Conservation (phyloP, 2,797 vertebrate species). For the Lindbergichthys nudifrons region DNA sequence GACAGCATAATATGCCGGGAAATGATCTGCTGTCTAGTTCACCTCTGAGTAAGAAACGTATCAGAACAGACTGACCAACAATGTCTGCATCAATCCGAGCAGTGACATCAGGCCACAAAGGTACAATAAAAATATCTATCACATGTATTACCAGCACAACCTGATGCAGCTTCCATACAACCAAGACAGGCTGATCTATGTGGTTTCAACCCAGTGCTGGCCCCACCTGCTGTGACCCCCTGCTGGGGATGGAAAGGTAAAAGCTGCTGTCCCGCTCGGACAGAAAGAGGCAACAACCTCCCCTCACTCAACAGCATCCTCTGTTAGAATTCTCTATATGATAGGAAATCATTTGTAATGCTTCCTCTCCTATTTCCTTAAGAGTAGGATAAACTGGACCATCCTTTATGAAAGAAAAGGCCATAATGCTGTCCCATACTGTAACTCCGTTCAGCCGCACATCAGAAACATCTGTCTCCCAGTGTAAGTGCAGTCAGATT, state of each 20-base stretch:
- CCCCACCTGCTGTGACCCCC: neutral
- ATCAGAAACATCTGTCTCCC: too few relatives aligned
- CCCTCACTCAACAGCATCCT: neutral
- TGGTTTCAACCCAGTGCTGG: neutral
- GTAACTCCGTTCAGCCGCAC: too few relatives aligned
- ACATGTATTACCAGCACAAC: neutral
- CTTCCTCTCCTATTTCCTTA: too few relatives aligned
- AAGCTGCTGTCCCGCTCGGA: conserved; percentile 7
- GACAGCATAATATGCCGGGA: conserved; percentile 33
- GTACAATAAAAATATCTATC: neutral
- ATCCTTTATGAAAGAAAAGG: too few relatives aligned
- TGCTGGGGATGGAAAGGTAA: conserved; percentile 6
- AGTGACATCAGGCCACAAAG: neutral
- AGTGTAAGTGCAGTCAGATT: too few relatives aligned
- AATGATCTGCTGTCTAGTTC: conserved; percentile 26
- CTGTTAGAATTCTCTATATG: too few relatives aligned
- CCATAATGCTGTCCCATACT: too few relatives aligned
- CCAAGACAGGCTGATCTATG: neutral
- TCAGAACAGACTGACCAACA: conserved; percentile 5
- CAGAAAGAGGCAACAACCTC: neutral
- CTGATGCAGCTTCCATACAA: neutral
- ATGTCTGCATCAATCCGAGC: neutral
- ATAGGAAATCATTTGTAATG: too few relatives aligned
- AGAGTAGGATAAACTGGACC: too few relatives aligned
- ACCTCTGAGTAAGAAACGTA: conserved; percentile 12